These are phyloP conservation scores for Myripristis murdjan DNA, from an alignment of 2,797 vertebrate species.

Conservation along the genomic window DNA sequence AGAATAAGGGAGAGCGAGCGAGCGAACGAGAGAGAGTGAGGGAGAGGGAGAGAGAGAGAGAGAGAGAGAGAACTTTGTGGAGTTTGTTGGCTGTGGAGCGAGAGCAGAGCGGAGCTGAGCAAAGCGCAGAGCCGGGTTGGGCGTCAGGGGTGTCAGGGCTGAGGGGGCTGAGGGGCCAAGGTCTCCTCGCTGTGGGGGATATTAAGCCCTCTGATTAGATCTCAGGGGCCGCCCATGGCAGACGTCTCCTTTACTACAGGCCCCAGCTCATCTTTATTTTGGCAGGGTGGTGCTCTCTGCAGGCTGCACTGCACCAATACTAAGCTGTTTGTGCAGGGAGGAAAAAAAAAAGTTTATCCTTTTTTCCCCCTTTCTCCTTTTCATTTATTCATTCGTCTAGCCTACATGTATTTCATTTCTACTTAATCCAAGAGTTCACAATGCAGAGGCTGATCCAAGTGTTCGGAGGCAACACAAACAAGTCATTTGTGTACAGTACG, in stretches of 20 bases:
- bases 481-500: slow-evolving; percentile 22
- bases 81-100: slow-evolving; percentile 79
- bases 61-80: slow-evolving; percentile 76
- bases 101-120: slow-evolving; percentile 69
- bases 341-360: slow-evolving; percentile 69
- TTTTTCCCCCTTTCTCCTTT: slow-evolving; percentile 58
- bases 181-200: slow-evolving; percentile 86
- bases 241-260: slow-evolving; percentile 84
- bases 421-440: slow-evolving; percentile 68
- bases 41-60: slow-evolving; percentile 30
- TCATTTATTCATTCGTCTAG: slow-evolving; percentile 79
- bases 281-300: slow-evolving; percentile 86
- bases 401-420: slow-evolving; percentile 60
- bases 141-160: slow-evolving; percentile 82
- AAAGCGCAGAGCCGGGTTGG: slow-evolving; percentile 77
- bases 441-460: slow-evolving; percentile 57
- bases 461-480: slow-evolving; percentile 61
- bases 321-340: slow-evolving; percentile 81
- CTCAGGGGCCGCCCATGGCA: slow-evolving; percentile 85
- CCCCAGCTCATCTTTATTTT: slow-evolving; percentile 87
- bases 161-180: slow-evolving; percentile 84
- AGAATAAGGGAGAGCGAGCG: slow-evolving; percentile 32
- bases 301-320: slow-evolving; percentile 85
- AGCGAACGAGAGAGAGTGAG: slow-evolving; percentile 17
- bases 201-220: slow-evolving; percentile 88